phyloP scores from a whole-genome alignment of 2,888 invertebrate genomes.

The Macrophya annulata region DNA sequence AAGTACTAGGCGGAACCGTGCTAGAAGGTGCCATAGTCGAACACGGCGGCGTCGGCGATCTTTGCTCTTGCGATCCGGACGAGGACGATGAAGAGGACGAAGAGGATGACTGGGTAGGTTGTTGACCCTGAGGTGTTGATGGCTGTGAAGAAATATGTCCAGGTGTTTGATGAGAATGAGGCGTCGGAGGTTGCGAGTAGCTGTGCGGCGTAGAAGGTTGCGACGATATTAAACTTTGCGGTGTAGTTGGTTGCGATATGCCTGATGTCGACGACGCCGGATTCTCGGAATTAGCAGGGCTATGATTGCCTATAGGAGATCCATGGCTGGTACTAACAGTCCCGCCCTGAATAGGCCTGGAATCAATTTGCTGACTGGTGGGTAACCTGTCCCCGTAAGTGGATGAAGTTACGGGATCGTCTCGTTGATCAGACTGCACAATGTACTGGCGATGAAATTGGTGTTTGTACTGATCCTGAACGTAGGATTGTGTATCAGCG shows the following conservation, averaged over 20 bases:
- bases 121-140: slow-evolving; percentile 67
- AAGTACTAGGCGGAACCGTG: slow-evolving; percentile 69
- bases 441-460: slow-evolving; percentile 72
- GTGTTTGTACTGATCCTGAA: slow-evolving; percentile 74
- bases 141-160: slow-evolving; percentile 66
- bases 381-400: slow-evolving; percentile 83
- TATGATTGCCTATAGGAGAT: slow-evolving; percentile 83
- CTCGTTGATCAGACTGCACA: slow-evolving; percentile 74
- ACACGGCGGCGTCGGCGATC: slow-evolving; percentile 69
- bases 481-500: slow-evolving; percentile 73
- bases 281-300: slow-evolving; percentile 81
- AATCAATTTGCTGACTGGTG: slow-evolving; percentile 82
- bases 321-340: slow-evolving; percentile 92
- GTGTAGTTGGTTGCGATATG: slow-evolving; percentile 75
- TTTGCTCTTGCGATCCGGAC: slow-evolving; percentile 67
- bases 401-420: slow-evolving; percentile 86
- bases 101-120: slow-evolving; percentile 69
- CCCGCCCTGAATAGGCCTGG: slow-evolving; percentile 91
- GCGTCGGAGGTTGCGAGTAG: slow-evolving; percentile 76
- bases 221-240: slow-evolving; percentile 74
- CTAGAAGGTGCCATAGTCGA: slow-evolving; percentile 68
- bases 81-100: slow-evolving; percentile 41
- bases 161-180: slow-evolving; percentile 71
- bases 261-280: slow-evolving; percentile 73
- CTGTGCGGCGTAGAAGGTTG: slow-evolving; percentile 76